These are phyloP conservation scores for Montipora efflorescens DNA, from an alignment of 64 coral and sea anemone genomes.

Conservation along the genomic window DNA sequence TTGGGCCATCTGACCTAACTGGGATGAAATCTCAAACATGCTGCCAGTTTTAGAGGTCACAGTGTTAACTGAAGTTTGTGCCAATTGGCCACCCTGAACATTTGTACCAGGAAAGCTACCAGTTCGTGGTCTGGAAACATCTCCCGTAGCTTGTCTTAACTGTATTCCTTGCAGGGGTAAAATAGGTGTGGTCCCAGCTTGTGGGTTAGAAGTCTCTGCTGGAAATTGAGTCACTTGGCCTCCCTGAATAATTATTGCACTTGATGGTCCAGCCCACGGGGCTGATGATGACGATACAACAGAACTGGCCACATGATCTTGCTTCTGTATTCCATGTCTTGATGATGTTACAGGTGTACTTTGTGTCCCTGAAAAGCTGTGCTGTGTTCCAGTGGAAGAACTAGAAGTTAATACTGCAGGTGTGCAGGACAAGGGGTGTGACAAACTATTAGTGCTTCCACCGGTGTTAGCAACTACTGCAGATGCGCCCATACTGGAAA, in stretches of 20 bases:
- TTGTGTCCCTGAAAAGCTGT: conserved; percentile 8
- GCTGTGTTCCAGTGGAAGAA: not conserved
- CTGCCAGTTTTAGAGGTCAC: not conserved
- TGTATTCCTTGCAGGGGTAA: conserved; percentile 9
- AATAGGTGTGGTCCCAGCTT: not conserved
- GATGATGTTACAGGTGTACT: not conserved
- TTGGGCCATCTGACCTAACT: not conserved
- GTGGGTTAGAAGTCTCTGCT: not conserved
- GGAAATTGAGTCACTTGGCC: too few relatives aligned
- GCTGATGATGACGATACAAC: not conserved
- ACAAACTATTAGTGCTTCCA: conserved; percentile 1
- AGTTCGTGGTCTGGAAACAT: not conserved
- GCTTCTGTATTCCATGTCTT: conserved; percentile 8
- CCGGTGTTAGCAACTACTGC: not conserved
- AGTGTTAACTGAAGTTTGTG: not conserved
- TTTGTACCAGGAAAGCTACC: not conserved
- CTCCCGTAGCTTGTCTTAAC: not conserved
- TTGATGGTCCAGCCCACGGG: not conserved
- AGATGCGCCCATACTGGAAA: not conserved
- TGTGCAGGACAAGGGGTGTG: not conserved
- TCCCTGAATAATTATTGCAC: not conserved
- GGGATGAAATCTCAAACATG: not conserved
- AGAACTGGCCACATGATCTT: not conserved
- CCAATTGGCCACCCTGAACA: conserved; percentile 14
- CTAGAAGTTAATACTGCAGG: not conserved